Percentiles rank a stretch among this genome's conserved stretches.
Conservation (phyloP, 2,797 vertebrate species). For the Gouania willdenowi region DNA sequence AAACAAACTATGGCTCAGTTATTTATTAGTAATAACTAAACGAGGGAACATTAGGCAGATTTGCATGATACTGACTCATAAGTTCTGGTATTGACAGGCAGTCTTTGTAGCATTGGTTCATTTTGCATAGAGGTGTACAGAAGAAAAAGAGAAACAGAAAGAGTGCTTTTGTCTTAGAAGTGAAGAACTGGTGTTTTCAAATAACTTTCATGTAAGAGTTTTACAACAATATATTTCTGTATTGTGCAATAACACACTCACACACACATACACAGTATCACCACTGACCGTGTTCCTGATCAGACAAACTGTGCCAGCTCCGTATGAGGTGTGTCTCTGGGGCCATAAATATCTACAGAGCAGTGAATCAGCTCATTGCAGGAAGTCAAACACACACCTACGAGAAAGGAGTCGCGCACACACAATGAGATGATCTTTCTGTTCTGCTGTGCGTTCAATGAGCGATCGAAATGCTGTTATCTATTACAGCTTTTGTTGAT, state of each 20-base stretch:
- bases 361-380: slow-evolving; percentile 37
- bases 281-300: slow-evolving; percentile 46
- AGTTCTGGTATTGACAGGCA: slow-evolving; percentile 3
- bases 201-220: not conserved
- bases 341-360: slow-evolving; percentile 46
- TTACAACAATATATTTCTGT: not conserved
- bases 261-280: slow-evolving; percentile 7
- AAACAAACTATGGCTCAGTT: slow-evolving; percentile 29
- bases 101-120: slow-evolving; percentile 25
- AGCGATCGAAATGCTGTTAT: slow-evolving; percentile 39
- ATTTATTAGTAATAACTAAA: slow-evolving; percentile 48
- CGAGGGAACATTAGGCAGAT: slow-evolving; percentile 32
- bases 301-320: slow-evolving; percentile 48
- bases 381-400: slow-evolving; percentile 50
- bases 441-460: slow-evolving; percentile 40
- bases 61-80: slow-evolving; percentile 54
- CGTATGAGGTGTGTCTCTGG: slow-evolving; percentile 47
- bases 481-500: too few relatives aligned
- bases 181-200: not conserved
- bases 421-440: slow-evolving; percentile 38
- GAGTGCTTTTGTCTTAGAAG: slow-evolving; percentile 27
- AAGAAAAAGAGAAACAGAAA: slow-evolving; percentile 9
- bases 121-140: slow-evolving; percentile 37
- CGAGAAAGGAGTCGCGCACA: slow-evolving; percentile 40
- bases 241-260: slow-evolving; percentile 1